Conservation (phyloP, 2,113 vertebrate genomes). For the Cervus canadensis region DNA sequence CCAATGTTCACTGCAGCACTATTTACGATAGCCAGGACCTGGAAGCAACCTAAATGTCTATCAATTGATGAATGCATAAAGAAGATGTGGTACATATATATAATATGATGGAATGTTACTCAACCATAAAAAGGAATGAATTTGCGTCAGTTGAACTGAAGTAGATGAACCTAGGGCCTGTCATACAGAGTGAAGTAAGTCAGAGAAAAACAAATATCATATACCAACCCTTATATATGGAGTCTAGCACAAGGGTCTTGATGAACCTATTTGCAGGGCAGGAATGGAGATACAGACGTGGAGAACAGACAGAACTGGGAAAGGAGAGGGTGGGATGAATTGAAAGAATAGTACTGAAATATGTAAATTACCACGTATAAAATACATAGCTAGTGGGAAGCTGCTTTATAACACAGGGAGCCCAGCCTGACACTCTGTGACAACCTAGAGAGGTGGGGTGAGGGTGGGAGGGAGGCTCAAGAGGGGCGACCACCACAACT, state of each 20-base stretch:
- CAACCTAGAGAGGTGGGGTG: neutral
- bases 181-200: neutral
- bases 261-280: neutral
- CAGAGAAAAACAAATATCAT: neutral
- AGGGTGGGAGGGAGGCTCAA: neutral
- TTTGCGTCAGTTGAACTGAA: neutral
- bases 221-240: neutral
- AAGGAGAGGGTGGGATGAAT: neutral
- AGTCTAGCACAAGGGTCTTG: neutral
- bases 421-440: neutral
- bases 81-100: neutral
- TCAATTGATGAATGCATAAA: neutral
- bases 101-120: neutral
- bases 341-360: neutral
- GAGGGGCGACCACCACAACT: neutral
- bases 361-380: neutral
- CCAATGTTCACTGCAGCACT: neutral
- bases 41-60: neutral
- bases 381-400: neutral
- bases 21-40: neutral
- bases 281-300: neutral
- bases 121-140: neutral
- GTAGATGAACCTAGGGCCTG: neutral
- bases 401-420: neutral
- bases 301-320: neutral